Base-by-base conservation (phyloP, 2,797 vertebrate species). In the Centroberyx gerrardi region DNA sequence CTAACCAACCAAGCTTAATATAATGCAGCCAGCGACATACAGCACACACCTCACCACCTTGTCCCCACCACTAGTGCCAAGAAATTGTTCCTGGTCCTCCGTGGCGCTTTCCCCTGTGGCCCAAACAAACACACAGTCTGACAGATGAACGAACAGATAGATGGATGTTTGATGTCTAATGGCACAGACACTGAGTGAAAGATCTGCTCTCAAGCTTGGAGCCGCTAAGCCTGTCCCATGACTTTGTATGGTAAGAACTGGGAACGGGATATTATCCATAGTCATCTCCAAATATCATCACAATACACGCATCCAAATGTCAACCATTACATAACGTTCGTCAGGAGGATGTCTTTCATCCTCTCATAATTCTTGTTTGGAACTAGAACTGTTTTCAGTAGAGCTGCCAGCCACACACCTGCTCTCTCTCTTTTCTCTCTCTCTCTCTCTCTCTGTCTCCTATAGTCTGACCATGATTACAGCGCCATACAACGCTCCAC, bases 401-500 rank as follows among this genome's bases (percentile, higher is more conserved):
- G 14, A 38, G 33, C 55, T 61, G 62, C 33, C 36, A n/a, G 58
- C 56, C 63, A 36, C 48, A 46, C 66, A 76, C 56, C 52, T 31
- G 31, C 44, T 51, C 66, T 42, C 59, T 40, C 70, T 38, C 42
- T 49, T 38, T 46, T 72, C 75, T 81, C 77, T 78, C 81, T 82
- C 69, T 83, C 61, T 68, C 88, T 78, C 18, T 64, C 72, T 68
- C 80, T 69, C 71, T 68, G 68, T 78, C 78, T 89, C 78, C 88
- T 89, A 85, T 89, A 90, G 84, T 82, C 87, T 78, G 84, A 80
- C 86, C 76, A 44, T 92, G 90, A 94, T 95, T 94, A 94, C 78
- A 78, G 83, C 49, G 79, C 76, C 74, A 92, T 90, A 90, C 85
- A 80, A 73, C 42, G 61, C 85, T 88, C 79, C 4, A 36, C 67